These are phyloP conservation scores for Vollenhovia emeryi DNA, from an alignment of 1,140 invertebrate species.

Conservation along the genomic window DNA sequence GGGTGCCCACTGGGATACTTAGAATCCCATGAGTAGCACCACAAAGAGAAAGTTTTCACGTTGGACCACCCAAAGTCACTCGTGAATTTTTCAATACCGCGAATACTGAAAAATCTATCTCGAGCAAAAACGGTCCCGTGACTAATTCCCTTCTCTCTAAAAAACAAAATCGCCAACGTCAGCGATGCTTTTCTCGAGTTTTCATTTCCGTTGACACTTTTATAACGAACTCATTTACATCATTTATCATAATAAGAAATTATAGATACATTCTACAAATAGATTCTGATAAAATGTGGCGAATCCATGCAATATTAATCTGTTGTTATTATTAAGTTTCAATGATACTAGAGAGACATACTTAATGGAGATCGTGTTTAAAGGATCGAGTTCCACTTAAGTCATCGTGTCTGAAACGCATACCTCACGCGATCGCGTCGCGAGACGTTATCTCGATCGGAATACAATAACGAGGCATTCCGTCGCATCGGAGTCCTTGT, in stretches of 20 bases:
- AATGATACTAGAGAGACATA: not conserved
- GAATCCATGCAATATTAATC: constrained; percentile 1
- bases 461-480: constrained; percentile 24
- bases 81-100: not conserved
- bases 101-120: not conserved
- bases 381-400: not conserved
- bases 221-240: not conserved
- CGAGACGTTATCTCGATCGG: constrained; percentile 42
- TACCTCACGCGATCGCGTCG: not conserved
- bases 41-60: constrained; percentile 9
- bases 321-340: not conserved
- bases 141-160: constrained; percentile 12
- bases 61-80: constrained; percentile 63
- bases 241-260: not conserved
- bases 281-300: not conserved
- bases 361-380: not conserved
- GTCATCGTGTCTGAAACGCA: not conserved
- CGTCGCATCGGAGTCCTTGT: constrained; percentile 16
- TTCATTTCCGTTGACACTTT: not conserved
- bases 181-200: not conserved
- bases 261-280: too few species aligned
- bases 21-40: constrained; percentile 41
- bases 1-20: constrained; percentile 28
- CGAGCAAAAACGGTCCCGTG: not conserved
- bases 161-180: not conserved